These are phyloP conservation scores for Chrysochloris asiatica DNA, from an alignment of 2,113 vertebrate species.

Conservation along the genomic window DNA sequence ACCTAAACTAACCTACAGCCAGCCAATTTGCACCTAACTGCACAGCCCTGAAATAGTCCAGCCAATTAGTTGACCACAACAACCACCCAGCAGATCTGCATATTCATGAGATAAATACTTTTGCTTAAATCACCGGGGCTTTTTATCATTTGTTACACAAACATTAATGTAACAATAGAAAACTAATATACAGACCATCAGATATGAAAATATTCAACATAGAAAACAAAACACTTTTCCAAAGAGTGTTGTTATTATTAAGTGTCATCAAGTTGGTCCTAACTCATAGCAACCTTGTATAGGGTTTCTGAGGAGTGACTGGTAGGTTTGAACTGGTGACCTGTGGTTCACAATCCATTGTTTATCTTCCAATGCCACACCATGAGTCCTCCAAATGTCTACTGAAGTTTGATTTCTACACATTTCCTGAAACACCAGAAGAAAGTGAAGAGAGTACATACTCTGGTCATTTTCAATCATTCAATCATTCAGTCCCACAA, in stretches of 20 bases:
- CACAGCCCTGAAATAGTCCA: not conserved
- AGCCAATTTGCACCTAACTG: not conserved
- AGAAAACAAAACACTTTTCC: not conserved
- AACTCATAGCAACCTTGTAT: no score
- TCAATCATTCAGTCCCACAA: not conserved
- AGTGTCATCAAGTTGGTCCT: no score
- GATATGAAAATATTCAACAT: not conserved
- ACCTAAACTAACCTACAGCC: not conserved
- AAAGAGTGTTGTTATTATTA: no score
- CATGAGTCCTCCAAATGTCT: not conserved
- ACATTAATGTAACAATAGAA: not conserved
- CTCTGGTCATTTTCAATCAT: not conserved
- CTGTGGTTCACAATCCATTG: no score
- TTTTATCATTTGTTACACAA: constrained; percentile 17
- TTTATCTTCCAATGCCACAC: no score
- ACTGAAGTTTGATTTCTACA: not conserved
- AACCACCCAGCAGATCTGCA: not conserved
- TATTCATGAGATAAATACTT: not conserved
- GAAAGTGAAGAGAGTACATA: not conserved
- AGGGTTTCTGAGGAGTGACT: no score
- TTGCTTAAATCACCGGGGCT: not conserved
- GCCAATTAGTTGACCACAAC: not conserved
- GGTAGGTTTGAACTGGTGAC: no score
- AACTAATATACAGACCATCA: not conserved
- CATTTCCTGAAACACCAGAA: not conserved